Evolutionary conservation across 2,888 invertebrate genomes (phyloP), one percentile per base, ranked within the genome.

Genomic region (Carpatolechia fugitivella): DNA sequence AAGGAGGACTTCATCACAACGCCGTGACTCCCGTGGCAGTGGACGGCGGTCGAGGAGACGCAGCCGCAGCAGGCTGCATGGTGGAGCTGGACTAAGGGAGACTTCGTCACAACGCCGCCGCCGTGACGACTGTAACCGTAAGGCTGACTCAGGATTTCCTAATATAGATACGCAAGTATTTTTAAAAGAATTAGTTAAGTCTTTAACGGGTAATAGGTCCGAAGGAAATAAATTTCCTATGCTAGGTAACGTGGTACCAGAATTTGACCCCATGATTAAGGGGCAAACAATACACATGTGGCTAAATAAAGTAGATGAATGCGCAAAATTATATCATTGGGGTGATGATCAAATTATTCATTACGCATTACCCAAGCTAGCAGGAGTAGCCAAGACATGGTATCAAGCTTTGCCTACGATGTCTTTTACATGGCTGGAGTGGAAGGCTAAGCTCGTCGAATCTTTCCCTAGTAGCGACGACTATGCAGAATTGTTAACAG

Each of bases 381-480:
- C 13, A 1, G 60, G 60, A 10, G 53, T 59, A 1, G 62, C 62
- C 0, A 49, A 47, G 1, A 47, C 56, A 4, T 60, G 60, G 59
- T 62, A 60, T 33, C 59, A 57, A 29, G 51, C 46, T 13, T 24
- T 62, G 8, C 56, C 58, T 3, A 31, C 57, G 1, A 54, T 60
- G 49, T 53, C 50, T 7, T 55, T 38, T 47, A 14, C 61, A 5
- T 58, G 61, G 60, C 10, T 20, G 2, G 59, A 61, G 24, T 59
- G 59, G 59, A 61, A 59, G 54, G 18, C 2, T 3, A 58, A 58
- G 10, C 24, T 62, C 14, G 31, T 52, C 0, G 58, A 62, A 3
- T 60, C 56, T n/a, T 62, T 62, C 49, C 62, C 62, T 11, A 36
- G 52, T 31, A 55, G 46, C 18, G 60, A 60, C 14, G 56, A 60